Evolutionary conservation across 2,888 invertebrate genomes (phyloP).

Genomic region (Diabrotica balteata): DNA sequence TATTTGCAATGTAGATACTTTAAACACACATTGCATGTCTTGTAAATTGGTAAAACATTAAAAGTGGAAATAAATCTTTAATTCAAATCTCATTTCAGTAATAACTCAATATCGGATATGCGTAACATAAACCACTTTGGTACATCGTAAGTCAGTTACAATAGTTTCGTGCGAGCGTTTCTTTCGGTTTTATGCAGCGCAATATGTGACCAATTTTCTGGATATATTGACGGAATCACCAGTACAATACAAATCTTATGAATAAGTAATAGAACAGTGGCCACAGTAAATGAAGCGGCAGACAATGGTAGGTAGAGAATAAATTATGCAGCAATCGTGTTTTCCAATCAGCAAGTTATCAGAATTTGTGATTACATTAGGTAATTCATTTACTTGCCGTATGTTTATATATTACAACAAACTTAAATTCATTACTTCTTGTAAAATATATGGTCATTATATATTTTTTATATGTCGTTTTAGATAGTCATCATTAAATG

Average conservation of each 20-base stretch:
- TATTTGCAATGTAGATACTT: too few relatives aligned
- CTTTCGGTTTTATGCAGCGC: background rate
- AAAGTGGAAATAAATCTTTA: too few relatives aligned
- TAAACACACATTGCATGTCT: too few relatives aligned
- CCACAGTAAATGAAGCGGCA: slow-evolving; percentile 15
- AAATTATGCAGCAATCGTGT: slow-evolving; percentile 25
- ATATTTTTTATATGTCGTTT: too few relatives aligned
- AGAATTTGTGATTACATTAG: slow-evolving; percentile 22
- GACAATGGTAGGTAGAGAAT: slow-evolving; percentile 16
- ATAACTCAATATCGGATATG: too few relatives aligned
- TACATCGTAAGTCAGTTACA: too few relatives aligned
- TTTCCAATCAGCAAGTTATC: slow-evolving; percentile 24
- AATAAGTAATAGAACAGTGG: slow-evolving; percentile 16
- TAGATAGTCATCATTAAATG: too few relatives aligned
- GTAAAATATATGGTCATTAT: too few relatives aligned
- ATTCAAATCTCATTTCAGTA: too few relatives aligned
- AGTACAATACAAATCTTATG: slow-evolving; percentile 10
- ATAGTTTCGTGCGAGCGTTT: too few relatives aligned
- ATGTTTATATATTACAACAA: slow-evolving; percentile 8
- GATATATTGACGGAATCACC: slow-evolving; percentile 10
- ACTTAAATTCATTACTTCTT: slow-evolving; percentile 6
- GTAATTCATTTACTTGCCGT: slow-evolving; percentile 23
- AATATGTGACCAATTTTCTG: slow-evolving; percentile 11
- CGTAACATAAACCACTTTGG: too few relatives aligned
- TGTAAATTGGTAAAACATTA: too few relatives aligned